Percentiles rank a stretch among this genome's conserved stretches.
Conservation (phyloP, 2,888 invertebrate species). For the Amaurobius ferox region DNA sequence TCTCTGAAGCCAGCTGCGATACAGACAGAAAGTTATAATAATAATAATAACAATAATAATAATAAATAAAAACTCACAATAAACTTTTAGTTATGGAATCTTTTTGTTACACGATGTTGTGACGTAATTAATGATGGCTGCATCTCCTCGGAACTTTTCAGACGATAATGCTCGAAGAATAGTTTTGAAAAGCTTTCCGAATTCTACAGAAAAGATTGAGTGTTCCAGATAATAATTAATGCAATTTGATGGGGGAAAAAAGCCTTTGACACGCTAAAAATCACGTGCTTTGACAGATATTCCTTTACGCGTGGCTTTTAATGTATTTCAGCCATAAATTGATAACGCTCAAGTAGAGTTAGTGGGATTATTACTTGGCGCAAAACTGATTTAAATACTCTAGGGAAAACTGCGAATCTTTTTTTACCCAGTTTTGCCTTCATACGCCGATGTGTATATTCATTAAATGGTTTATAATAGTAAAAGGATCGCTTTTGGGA, state of each 20-base stretch:
- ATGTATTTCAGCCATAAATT: too few relatives aligned
- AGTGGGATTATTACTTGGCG: too few relatives aligned
- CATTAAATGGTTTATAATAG: too few relatives aligned
- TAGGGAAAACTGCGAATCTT: too few relatives aligned
- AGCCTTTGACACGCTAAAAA: neutral
- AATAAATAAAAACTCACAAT: neutral
- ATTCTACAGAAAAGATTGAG: neutral
- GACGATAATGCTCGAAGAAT: neutral
- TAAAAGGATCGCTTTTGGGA: too few relatives aligned
- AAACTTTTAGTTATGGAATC: neutral
- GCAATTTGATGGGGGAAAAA: neutral
- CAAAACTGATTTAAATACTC: too few relatives aligned
- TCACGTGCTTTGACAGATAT: neutral
- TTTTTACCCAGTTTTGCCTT: too few relatives aligned
- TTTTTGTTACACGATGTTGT: neutral
- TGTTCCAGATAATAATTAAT: neutral
- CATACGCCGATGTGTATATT: too few relatives aligned
- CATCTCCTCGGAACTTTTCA: neutral
- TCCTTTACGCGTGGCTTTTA: neutral
- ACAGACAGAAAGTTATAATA: neutral
- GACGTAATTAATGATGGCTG: constrained; percentile 5
- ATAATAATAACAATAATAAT: neutral
- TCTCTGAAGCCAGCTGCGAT: neutral
- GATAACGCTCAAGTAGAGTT: too few relatives aligned
- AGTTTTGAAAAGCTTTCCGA: neutral